Evolutionary conservation across 2,113 vertebrate species (phyloP).

Genomic region (Protobothrops flavoviridis): DNA sequence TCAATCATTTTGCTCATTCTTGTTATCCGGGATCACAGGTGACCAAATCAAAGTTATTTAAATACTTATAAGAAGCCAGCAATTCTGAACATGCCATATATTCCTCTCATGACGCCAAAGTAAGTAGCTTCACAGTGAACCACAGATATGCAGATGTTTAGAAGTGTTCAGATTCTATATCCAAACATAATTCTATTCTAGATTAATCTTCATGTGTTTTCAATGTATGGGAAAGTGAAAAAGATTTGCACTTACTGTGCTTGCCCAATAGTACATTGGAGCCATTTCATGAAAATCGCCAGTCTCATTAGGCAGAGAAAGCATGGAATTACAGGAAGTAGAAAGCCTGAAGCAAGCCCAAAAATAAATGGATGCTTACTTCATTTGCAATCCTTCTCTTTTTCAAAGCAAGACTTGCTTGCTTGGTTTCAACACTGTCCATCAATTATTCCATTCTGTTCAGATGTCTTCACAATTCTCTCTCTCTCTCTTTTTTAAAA

Average conservation of each 20-base stretch:
- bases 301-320: background rate
- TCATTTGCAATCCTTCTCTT: background rate
- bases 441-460: background rate
- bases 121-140: background rate
- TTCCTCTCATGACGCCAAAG: background rate
- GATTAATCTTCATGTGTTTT: background rate
- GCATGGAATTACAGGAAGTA: background rate
- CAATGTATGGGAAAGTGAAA: background rate
- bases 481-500: background rate
- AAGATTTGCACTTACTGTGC: background rate
- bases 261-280: background rate
- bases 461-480: background rate
- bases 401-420: slow-evolving; percentile 5
- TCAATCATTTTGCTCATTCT: background rate
- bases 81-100: background rate
- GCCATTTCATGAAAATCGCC: background rate
- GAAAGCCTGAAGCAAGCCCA: background rate
- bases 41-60: background rate
- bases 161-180: background rate
- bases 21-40: background rate
- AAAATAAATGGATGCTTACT: background rate
- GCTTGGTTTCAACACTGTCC: background rate
- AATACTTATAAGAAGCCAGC: background rate
- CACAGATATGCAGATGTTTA: background rate
- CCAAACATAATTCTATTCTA: background rate